Base-by-base conservation (phyloP, 1,140 invertebrate genomes). In the Microvelia longipes region DNA sequence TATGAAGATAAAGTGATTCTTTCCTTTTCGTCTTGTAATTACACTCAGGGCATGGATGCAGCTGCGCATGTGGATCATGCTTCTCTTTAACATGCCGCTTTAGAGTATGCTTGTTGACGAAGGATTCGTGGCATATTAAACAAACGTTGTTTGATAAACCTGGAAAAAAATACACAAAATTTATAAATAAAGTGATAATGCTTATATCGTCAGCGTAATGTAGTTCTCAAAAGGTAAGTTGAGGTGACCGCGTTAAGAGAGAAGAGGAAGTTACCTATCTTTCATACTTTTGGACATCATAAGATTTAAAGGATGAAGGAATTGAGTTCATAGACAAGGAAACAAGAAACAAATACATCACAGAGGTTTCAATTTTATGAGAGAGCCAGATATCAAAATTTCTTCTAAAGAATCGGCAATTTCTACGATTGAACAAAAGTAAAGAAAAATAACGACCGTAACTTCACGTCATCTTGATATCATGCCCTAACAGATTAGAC, bases 1-100 rank as follows among this genome's bases (percentile, higher is more conserved):
- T 29, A 29, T 69, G 68, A 15, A 30, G 27, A 27, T 28, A 61
- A 11, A 69, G n/a, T 24, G 24, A 61, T 25, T n/a, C 35, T 24
- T 64, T 64, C 26, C 27, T 15, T 25, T 67, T 67, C 2, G 66
- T 68, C 77, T 79, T 71, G 35, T 50, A 50, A 50, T 50, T 19
- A 19, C 35, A 50, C 5, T 50, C 5, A 11, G 5, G 5, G 35
- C 35, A 50, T 50, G 5, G 35, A 19, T 50, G 35, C 5, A 75
- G 73, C 13, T 70, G 66, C 0, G 72, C 71, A 28, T 69, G 61
- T 30, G 70, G 66, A n/a, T 71, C 73, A 64, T 73, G 74, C 50
- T 75, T 73, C 35, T 73, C 71, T 63, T 61, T 69, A 29, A 75
- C 60, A 68, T 75, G 74, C 24, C 71, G 66, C 24, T 19, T 69